phyloP scores from a whole-genome alignment of 2,888 invertebrate genomes.

The Cataglyphis albicans region DNA sequence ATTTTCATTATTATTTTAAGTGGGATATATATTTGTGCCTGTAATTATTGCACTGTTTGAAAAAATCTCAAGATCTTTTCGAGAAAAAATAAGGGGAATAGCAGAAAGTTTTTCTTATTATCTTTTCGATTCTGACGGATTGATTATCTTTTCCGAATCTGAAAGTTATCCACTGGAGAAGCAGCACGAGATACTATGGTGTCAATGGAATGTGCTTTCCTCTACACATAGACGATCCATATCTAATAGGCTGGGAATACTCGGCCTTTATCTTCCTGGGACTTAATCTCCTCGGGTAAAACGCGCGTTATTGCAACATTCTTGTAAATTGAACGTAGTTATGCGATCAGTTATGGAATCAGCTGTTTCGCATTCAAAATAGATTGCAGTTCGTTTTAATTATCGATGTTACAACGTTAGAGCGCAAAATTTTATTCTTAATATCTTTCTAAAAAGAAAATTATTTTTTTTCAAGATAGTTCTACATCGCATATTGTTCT shows the following conservation, averaged over 20 bases:
- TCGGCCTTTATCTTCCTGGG: slow-evolving; percentile 91
- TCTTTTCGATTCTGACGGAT: slow-evolving; percentile 1
- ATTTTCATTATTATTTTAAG: neutral
- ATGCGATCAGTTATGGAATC: neutral
- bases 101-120: neutral
- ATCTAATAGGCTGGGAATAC: slow-evolving; percentile 90
- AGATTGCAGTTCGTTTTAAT: neutral
- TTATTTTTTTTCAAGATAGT: neutral
- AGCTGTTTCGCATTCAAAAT: neutral
- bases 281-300: slow-evolving; percentile 88
- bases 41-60: neutral
- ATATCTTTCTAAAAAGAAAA: neutral
- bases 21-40: neutral
- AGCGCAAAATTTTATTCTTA: neutral
- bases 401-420: neutral
- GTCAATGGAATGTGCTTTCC: slow-evolving; percentile 91
- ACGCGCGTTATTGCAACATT: neutral
- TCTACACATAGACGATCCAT: slow-evolving; percentile 90
- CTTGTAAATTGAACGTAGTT: slow-evolving; percentile 16
- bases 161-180: slow-evolving; percentile 88
- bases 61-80: neutral
- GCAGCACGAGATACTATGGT: slow-evolving; percentile 89
- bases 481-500: neutral
- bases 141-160: slow-evolving; percentile 25
- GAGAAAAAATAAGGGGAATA: neutral